These are phyloP conservation scores for Catharus minimus DNA, from an alignment of 2,113 vertebrate species.

Conservation along the genomic window DNA sequence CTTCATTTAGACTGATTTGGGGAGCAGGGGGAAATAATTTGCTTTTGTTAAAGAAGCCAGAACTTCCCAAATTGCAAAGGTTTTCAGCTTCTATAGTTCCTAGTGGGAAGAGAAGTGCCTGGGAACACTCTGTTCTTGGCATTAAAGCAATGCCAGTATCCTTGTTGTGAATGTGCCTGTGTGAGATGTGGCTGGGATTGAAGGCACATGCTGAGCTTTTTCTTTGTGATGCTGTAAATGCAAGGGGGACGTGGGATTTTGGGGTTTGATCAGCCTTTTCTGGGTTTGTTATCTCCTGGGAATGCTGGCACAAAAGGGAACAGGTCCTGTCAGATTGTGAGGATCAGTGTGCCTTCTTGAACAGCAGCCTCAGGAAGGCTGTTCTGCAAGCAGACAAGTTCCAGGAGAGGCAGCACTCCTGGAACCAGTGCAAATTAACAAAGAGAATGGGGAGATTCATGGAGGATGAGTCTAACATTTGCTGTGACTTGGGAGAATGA, in stretches of 20 bases:
- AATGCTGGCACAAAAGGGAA: background rate
- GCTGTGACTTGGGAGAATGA: background rate
- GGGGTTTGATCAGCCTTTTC: background rate
- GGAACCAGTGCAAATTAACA: no score
- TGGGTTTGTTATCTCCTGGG: background rate
- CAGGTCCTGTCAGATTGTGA: background rate
- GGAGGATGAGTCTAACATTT: fast-evolving
- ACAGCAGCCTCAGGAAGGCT: background rate
- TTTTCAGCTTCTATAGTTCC: background rate
- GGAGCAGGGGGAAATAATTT: background rate
- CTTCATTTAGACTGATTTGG: background rate
- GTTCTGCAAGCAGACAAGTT: background rate
- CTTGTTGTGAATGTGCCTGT: fast-evolving
- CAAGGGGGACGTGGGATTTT: background rate
- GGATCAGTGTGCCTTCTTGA: background rate
- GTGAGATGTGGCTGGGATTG: background rate
- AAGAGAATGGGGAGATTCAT: fast-evolving
- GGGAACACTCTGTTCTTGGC: background rate
- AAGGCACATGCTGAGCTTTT: background rate
- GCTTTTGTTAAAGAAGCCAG: background rate
- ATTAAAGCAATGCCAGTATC: background rate
- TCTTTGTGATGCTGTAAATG: background rate
- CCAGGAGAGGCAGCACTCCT: background rate
- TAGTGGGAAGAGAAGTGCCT: background rate
- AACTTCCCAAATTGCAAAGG: background rate